Evolutionary conservation across 2,113 vertebrate species (phyloP).

Genomic region (Malurus melanocephalus): DNA sequence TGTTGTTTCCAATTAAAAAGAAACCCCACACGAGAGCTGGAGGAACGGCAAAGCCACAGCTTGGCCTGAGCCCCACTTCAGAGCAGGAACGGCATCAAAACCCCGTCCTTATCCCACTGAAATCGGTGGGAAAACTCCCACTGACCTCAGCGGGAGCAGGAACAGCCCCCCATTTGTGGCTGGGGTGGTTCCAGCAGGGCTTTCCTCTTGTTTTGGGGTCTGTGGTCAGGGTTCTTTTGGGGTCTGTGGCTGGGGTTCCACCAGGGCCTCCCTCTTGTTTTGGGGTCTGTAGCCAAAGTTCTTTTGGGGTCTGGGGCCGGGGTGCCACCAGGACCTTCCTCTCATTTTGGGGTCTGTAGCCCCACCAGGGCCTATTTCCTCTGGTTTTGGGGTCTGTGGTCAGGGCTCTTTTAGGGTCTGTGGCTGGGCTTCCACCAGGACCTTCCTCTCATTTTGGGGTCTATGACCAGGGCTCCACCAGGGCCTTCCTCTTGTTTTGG

Average conservation of each 20-base stretch:
- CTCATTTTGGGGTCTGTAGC: no score
- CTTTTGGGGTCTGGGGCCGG: no score
- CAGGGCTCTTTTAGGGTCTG: no score
- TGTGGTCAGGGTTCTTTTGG: no score
- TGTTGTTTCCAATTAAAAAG: neutral
- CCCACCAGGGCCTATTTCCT: neutral
- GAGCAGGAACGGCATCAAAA: neutral
- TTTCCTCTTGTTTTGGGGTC: neutral
- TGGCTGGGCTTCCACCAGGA: no score
- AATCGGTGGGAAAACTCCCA: slow-evolving; percentile 11
- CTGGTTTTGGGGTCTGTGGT: no score
- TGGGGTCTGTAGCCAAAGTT: no score
- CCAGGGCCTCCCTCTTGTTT: no score
- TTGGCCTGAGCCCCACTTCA: slow-evolving; percentile 14
- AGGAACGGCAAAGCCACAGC: neutral
- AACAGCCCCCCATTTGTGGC: neutral
- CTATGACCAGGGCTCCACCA: no score
- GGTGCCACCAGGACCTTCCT: no score
- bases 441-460: no score
- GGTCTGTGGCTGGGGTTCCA: no score
- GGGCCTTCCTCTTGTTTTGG: neutral
- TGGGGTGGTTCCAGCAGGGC: neutral
- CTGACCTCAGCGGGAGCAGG: neutral
- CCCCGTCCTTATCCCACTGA: neutral
- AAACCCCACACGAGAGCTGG: neutral